Evolutionary conservation across 2,113 vertebrate genomes (phyloP).

Genomic region (Myocastor coypus): DNA sequence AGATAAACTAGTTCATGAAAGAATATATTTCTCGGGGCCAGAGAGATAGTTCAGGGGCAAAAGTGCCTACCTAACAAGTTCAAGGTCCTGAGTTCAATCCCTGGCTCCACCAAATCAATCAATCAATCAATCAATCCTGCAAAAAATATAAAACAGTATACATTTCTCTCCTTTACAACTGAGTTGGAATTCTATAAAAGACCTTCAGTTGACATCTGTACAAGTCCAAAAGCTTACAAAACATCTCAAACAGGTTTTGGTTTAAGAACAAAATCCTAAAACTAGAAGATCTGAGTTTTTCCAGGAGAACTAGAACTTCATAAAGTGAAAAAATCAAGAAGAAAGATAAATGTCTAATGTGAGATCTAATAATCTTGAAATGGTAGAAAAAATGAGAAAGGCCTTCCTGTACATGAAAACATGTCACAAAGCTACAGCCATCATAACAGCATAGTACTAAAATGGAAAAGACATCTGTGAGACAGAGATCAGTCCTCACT

Average conservation of each 20-base stretch:
- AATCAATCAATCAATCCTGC: too few species aligned
- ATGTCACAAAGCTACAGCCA: not conserved
- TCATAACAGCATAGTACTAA: not conserved
- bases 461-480: not conserved
- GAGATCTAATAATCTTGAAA: not conserved
- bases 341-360: not conserved
- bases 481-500: not conserved
- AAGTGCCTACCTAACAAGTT: too few species aligned
- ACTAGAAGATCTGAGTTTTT: not conserved
- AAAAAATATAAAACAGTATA: too few species aligned
- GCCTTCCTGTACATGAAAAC: not conserved
- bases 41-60: too few species aligned
- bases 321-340: not conserved
- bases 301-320: not conserved
- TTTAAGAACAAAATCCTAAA: not conserved
- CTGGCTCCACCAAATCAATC: too few species aligned
- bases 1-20: not conserved
- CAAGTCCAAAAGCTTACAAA: constrained; percentile 10
- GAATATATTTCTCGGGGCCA: not conserved
- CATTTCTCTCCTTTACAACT: not conserved
- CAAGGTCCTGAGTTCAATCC: too few species aligned
- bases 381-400: not conserved
- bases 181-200: not conserved
- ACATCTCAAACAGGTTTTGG: not conserved
- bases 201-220: not conserved